Evolutionary conservation across 2,797 vertebrate species (phyloP).

Genomic region (Naso thynnoides): DNA sequence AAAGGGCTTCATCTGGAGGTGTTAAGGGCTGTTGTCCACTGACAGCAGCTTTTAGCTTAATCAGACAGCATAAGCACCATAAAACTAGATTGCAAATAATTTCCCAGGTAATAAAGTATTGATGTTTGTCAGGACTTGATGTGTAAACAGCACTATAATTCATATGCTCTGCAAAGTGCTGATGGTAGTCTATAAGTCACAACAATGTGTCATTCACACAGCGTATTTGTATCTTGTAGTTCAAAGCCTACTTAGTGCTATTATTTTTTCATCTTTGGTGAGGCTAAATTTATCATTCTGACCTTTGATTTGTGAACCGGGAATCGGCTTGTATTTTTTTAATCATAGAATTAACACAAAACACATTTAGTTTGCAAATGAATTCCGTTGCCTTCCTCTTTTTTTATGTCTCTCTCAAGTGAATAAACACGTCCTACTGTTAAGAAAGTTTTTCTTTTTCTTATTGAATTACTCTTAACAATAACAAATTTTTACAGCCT

Average conservation of each 20-base stretch:
- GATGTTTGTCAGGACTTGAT: constrained; percentile 78
- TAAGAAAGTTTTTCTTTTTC: background rate
- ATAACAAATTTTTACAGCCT: constrained; percentile 45
- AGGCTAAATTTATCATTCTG: constrained; percentile 44
- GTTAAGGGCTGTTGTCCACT: constrained; percentile 63
- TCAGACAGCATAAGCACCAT: constrained; percentile 76
- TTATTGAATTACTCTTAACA: constrained; percentile 45
- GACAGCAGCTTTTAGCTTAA: constrained; percentile 85
- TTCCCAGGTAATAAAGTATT: constrained; percentile 81
- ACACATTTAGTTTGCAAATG: background rate
- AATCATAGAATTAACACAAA: background rate
- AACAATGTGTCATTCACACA: constrained; percentile 61
- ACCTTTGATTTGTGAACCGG: background rate
- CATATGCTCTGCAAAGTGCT: constrained; percentile 73
- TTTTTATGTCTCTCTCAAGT: background rate
- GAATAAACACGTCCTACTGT: background rate
- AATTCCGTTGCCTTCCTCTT: background rate
- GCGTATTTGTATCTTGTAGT: constrained; percentile 58
- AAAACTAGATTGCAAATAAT: constrained; percentile 79
- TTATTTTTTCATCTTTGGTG: constrained; percentile 64
- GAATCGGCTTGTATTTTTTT: constrained; percentile 2
- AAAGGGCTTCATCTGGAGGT: constrained; percentile 61
- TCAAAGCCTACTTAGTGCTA: constrained; percentile 65
- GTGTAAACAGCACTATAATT: constrained; percentile 80
- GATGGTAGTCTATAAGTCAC: constrained; percentile 65